Base-by-base conservation (phyloP, 1,140 invertebrate genomes). In the Mycetomoellerius zeteki region DNA sequence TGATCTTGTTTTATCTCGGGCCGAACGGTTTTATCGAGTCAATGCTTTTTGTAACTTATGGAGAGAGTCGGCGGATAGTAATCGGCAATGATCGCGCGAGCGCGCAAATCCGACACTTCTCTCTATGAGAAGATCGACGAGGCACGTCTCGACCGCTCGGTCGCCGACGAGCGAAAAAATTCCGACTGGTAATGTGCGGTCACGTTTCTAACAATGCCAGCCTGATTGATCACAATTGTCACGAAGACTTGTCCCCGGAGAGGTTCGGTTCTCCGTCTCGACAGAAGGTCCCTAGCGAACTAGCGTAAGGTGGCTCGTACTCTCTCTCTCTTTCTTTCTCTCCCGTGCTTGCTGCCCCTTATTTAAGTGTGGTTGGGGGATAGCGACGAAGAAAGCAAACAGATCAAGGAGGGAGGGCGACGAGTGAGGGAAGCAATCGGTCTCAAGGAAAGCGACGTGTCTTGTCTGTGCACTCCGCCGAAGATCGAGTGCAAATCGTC, bases 61-160 rank as follows among this genome's bases (percentile, higher is more conserved):
- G 69, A 60, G 43, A 71, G 37, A 69, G 52, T 71, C 47, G 77
- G 19, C 47, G 30, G 47, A 8, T 81, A 47, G 47, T 78, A n/a
- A 64, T 37, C 37, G 67, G 7, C 16, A 56, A 85, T 77, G 75
- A 64, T 82, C 81, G 87, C 75, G 73, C 81, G 87, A 71, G 73
- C 75, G 87, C 89, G 75, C 78, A 88, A 84, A 85, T 85, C 86
- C 89, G 81, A 67, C 60, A 58, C 64, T 77, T 64, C 52, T 80
- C 77, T 54, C 52, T 50, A 67, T 52, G 64, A 73, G 43, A 60
- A 43, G 43, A 72, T 67, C 60, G 73, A 62, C 80, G 80, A 84
- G 52, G 69, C 67, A 84, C 80, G 80, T 84, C 80, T 84, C 54
- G 80, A 84, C 80, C 80, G 80, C 80, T 84, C 80, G 69, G 69